A percentile compares a stretch with the other conserved stretches of the same genome.
Conservation (phyloP, 2,113 vertebrate genomes). For the Copsychus sechellarum region DNA sequence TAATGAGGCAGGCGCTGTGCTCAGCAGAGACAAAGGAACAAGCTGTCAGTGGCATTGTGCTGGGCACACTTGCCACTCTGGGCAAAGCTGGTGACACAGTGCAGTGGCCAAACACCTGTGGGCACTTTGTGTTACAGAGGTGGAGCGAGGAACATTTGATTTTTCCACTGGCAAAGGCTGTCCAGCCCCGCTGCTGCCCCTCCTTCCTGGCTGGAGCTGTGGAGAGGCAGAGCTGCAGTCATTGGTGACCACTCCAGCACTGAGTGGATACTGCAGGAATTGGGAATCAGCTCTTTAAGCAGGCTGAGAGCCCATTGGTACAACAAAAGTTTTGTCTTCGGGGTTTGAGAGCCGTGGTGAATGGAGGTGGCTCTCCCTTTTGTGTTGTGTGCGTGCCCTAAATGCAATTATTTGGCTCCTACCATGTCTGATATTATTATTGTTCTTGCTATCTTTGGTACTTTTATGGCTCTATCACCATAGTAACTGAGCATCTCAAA, state of each 20-base stretch:
- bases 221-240: background rate
- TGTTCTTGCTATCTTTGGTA: constrained; percentile 67
- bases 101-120: background rate
- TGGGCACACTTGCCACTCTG: background rate
- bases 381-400: constrained; percentile 31
- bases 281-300: background rate
- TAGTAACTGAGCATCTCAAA: constrained; percentile 68
- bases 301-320: background rate
- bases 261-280: background rate
- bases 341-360: background rate
- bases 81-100: background rate
- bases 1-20: background rate
- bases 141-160: background rate
- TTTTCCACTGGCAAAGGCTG: background rate
- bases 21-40: background rate
- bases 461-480: constrained; percentile 67
- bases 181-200: fast-evolving
- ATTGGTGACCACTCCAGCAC: background rate
- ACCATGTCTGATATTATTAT: constrained; percentile 66
- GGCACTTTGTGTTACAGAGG: background rate
- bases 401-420: constrained; percentile 65
- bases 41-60: background rate
- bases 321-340: background rate
- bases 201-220: background rate
- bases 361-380: constrained; percentile 34